Evolutionary conservation across 2,113 vertebrate species (phyloP).

Genomic region (Tachycineta bicolor): DNA sequence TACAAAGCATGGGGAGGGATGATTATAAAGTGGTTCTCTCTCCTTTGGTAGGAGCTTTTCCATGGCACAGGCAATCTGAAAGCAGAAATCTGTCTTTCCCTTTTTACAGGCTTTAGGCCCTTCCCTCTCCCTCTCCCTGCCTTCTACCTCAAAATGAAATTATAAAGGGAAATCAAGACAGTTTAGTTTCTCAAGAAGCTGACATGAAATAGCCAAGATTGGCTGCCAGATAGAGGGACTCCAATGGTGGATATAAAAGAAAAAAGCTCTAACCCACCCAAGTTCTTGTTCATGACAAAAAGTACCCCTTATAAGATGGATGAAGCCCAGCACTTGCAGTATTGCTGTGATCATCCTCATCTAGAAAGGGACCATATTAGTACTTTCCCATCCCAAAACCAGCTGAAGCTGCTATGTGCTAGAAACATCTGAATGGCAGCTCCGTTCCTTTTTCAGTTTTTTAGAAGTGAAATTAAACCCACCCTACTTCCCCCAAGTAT

Average conservation of each 20-base stretch:
- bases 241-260: neutral
- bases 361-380: neutral
- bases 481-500: neutral
- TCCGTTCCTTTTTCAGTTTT: neutral
- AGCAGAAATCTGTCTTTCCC: neutral
- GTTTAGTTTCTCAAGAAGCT: neutral
- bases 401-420: neutral
- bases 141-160: neutral
- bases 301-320: rapidly evolving
- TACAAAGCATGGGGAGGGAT: neutral
- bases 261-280: neutral
- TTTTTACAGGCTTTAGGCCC: neutral
- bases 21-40: neutral
- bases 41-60: neutral
- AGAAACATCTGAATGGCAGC: neutral
- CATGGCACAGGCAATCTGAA: neutral
- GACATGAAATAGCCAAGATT: neutral
- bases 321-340: neutral
- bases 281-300: neutral
- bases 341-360: neutral
- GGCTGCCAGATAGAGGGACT: neutral
- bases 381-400: neutral
- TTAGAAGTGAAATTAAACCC: neutral
- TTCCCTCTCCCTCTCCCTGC: neutral
- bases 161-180: neutral